Evolutionary conservation across 1,140 invertebrate species (phyloP), one percentile per base, ranked within the genome.

Genomic region (Dreissena rostriformis): DNA sequence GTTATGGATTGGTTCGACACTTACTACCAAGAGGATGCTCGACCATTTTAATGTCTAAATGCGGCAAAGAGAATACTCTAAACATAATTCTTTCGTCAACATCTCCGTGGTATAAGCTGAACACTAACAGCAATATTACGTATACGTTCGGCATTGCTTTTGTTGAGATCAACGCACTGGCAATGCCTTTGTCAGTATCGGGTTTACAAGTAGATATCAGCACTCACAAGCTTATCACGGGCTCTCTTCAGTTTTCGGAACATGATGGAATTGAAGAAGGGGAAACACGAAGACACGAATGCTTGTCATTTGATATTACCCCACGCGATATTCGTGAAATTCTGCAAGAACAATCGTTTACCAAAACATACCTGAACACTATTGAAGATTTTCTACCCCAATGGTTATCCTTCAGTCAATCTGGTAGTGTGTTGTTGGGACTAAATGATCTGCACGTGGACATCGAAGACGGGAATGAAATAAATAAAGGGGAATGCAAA

Each of bases 91-190:
- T 82, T 52, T 82, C 79, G 10, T 82, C 79, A 22, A 82, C 79
- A 24, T 82, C 79, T 12, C 53, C 68, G 8, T 82, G 79, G 79
- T 73, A 61, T 29, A 24, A 39, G n/a, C 57, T 73, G 26, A 57
- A 55, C 0, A 19, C 68, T 12, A 73, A 82, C 24, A 5, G 17
- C 52, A 52, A 26, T 7, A 39, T 72, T 4, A 73, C 24, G 12
- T 82, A 61, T 51, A 73, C 79, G 12, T 63, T 65, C 65, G 79
- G 79, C 6, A 82, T 82, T 66, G 70, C 73, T 11, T 82, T 82
- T 66, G 68, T 73, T 0, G 79, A 82, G 53, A 53, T 73, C 2
- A 82, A 82, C 55, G 29, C 51, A 51, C 28, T 82, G 22, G 53
- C 70, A 22, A 55, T 82, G 8, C 79, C 79, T 0, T 49, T 82